Evolutionary conservation across 2,888 invertebrate species (phyloP).

Genomic region (Neoscelio sp.): DNA sequence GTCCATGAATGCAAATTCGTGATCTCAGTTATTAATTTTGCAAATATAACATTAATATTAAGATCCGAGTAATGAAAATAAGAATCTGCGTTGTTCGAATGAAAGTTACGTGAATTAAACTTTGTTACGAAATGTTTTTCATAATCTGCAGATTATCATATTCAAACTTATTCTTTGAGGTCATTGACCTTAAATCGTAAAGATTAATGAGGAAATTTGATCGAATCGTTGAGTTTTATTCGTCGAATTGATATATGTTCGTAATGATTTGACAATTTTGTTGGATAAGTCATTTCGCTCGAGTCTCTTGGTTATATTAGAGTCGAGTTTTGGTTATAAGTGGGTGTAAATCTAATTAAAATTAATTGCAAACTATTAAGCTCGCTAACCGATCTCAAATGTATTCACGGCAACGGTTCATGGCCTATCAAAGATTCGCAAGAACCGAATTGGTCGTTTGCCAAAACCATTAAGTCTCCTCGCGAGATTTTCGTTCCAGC

Average conservation of each 20-base stretch:
- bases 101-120: too few relatives aligned
- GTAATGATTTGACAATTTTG: neutral
- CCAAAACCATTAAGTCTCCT: constrained; percentile 78
- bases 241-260: too few relatives aligned
- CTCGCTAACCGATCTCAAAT: constrained; percentile 42
- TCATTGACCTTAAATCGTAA: too few relatives aligned
- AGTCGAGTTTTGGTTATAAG: constrained; percentile 23
- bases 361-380: constrained; percentile 60
- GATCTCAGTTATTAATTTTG: neutral
- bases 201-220: too few relatives aligned
- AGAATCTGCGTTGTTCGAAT: too few relatives aligned
- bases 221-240: too few relatives aligned
- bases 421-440: constrained; percentile 59
- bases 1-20: neutral
- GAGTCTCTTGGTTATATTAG: constrained; percentile 13
- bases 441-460: constrained; percentile 75
- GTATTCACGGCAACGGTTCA: constrained; percentile 61
- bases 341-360: constrained; percentile 50
- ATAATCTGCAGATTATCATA: too few relatives aligned
- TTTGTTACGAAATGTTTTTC: too few relatives aligned
- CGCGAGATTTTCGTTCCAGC: constrained; percentile 73
- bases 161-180: too few relatives aligned
- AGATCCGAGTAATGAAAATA: too few relatives aligned
- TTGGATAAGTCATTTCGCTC: constrained; percentile 4
- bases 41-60: neutral